A percentile compares a stretch with the other conserved stretches of the same genome.
These are phyloP conservation scores for Morone chrysops DNA, from an alignment of 2,113 vertebrate genomes.

Conservation along the genomic window DNA sequence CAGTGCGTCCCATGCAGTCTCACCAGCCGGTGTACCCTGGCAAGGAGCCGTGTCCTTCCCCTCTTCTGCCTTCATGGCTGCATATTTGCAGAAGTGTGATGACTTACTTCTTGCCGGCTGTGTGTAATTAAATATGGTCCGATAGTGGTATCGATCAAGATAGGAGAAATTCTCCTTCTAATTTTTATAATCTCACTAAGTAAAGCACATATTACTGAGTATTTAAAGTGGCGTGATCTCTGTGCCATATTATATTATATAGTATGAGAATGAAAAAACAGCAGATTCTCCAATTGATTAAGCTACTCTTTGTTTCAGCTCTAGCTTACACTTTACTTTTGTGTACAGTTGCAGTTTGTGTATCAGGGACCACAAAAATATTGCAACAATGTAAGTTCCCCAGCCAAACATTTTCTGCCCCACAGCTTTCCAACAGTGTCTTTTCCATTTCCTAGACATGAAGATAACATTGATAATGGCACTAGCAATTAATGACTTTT, in stretches of 20 bases:
- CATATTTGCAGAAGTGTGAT: constrained; percentile 53
- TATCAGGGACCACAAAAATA: neutral
- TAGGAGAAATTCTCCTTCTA: neutral
- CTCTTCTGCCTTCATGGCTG: constrained; percentile 65
- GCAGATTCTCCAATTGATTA: neutral
- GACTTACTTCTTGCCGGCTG: constrained; percentile 61
- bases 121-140: constrained; percentile 37
- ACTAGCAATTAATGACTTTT: constrained; percentile 48
- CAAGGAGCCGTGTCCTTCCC: constrained; percentile 78
- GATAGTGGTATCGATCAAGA: constrained; percentile 35
- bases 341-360: neutral
- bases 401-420: constrained; percentile 8
- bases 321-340: neutral
- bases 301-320: neutral
- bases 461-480: constrained; percentile 48
- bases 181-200: neutral
- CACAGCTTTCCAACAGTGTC: constrained; percentile 9
- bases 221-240: neutral
- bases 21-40: constrained; percentile 78
- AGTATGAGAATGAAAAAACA: neutral
- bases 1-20: constrained; percentile 70
- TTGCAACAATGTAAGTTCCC: neutral
- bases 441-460: constrained; percentile 22
- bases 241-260: neutral
- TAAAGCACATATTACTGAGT: neutral